Percentiles rank a stretch among this genome's conserved stretches.
phyloP scores from a whole-genome alignment of 2,797 vertebrate species.

The Sebastes trivittatus region DNA sequence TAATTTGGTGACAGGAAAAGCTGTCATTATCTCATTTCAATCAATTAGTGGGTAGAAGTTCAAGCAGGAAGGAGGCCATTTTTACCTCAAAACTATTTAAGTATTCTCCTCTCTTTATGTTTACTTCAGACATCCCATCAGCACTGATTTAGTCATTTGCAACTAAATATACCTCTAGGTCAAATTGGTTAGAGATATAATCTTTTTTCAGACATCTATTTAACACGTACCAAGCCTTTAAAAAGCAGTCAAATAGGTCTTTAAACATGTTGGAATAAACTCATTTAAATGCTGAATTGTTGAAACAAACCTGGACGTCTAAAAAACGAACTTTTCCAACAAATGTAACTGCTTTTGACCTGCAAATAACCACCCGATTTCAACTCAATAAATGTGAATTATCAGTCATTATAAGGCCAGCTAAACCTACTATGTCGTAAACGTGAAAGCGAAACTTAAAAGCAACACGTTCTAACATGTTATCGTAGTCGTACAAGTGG shows the following conservation, averaged over 20 bases:
- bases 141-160: neutral
- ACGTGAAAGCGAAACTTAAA: too few species aligned
- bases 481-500: too few species aligned
- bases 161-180: neutral
- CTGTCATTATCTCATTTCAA: slow-evolving; percentile 77
- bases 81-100: slow-evolving; percentile 29
- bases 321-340: neutral
- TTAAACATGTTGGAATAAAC: neutral
- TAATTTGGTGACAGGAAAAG: slow-evolving; percentile 75
- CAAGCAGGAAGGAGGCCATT: slow-evolving; percentile 54
- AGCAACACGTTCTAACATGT: too few species aligned
- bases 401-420: neutral
- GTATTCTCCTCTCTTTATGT: neutral
- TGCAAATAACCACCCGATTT: neutral
- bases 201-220: neutral
- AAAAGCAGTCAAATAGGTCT: neutral
- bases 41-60: slow-evolving; percentile 68
- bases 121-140: neutral
- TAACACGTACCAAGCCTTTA: neutral
- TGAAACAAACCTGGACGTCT: neutral
- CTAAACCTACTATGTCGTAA: too few species aligned
- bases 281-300: neutral
- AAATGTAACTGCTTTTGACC: neutral
- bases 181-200: neutral
- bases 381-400: accelerated